Evolutionary conservation across 2,113 vertebrate species (phyloP).

Genomic region (Marmota flaviventris): DNA sequence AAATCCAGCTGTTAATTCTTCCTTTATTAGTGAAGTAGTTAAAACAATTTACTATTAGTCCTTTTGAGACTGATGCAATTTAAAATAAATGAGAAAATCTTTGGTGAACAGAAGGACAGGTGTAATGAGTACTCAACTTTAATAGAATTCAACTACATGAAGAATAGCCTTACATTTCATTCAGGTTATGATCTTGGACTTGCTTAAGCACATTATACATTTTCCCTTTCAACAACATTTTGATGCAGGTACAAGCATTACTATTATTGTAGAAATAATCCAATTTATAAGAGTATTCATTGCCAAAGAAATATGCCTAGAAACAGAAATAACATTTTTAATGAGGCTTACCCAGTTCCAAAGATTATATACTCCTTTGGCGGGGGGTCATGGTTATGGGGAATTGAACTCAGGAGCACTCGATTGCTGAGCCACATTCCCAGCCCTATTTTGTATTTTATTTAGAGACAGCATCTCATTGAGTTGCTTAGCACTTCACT

Average conservation of each 20-base stretch:
- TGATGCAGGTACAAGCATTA: background rate
- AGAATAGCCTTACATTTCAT: background rate
- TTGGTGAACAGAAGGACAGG: background rate
- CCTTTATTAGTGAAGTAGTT: background rate
- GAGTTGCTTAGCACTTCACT: too few relatives aligned
- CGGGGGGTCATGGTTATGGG: too few relatives aligned
- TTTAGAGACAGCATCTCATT: too few relatives aligned
- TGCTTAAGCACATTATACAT: background rate
- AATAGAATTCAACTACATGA: background rate
- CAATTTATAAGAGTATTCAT: background rate
- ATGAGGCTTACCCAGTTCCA: background rate
- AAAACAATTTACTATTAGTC: too few relatives aligned
- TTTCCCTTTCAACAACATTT: background rate
- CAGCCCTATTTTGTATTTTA: too few relatives aligned
- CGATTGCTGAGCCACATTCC: too few relatives aligned
- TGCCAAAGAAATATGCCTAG: background rate
- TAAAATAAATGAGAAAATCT: background rate
- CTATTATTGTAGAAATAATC: background rate
- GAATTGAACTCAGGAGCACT: too few relatives aligned
- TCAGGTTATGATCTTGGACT: background rate
- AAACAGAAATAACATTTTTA: background rate
- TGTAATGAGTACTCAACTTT: background rate
- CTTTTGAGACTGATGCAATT: background rate
- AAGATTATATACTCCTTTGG: background rate
- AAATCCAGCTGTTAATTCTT: background rate